Conservation (phyloP, 1,140 invertebrate genomes). For the Trachymyrmex septentrionalis region DNA sequence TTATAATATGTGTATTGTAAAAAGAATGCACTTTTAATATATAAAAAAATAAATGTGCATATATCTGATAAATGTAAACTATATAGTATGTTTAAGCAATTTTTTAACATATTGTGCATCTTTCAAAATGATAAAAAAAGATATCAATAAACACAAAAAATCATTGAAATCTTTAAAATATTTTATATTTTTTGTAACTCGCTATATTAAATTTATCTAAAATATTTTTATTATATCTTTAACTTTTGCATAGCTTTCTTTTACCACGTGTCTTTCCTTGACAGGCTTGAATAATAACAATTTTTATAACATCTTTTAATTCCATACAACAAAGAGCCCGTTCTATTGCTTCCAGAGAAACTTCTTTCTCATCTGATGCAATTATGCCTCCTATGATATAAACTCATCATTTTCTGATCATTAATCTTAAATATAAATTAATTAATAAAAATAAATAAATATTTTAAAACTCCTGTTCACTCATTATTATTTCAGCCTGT, state of each 20-base stretch:
- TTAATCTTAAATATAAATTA: background rate
- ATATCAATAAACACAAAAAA: background rate
- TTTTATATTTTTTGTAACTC: background rate
- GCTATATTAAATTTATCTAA: background rate
- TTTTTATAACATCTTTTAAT: conserved; percentile 74
- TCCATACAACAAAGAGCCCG: conserved; percentile 61
- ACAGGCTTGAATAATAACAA: conserved; percentile 78
- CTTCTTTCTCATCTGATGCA: conserved; percentile 66
- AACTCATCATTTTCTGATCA: background rate
- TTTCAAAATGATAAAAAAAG: background rate
- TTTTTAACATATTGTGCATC: background rate
- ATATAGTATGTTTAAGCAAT: background rate
- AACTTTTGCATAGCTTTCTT: background rate
- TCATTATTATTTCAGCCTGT: too few species aligned
- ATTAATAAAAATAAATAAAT: too few species aligned
- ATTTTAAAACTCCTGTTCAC: too few species aligned
- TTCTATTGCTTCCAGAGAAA: conserved; percentile 65
- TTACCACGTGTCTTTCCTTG: conserved; percentile 72
- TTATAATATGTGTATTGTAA: background rate
- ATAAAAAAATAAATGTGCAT: too few species aligned
- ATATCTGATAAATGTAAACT: background rate
- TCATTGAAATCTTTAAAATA: background rate
- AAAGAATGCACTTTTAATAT: background rate
- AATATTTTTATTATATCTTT: conserved; percentile 22
- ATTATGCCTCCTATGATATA: conserved; percentile 70